Conservation (phyloP, 2,888 invertebrate genomes). For the Aporophyla lueneburgensis region DNA sequence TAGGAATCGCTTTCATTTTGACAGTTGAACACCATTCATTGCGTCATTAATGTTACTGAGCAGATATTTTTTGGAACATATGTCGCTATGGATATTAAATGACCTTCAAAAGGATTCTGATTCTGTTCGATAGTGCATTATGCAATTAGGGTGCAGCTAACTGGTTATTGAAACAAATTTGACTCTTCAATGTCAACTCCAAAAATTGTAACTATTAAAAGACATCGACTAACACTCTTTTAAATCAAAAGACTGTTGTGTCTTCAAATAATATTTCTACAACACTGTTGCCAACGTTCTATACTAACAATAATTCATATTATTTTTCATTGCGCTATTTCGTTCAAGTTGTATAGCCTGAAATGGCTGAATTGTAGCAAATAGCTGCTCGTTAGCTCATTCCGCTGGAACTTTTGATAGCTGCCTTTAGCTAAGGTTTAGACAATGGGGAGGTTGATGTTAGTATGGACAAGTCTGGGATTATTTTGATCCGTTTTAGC, state of each 20-base stretch:
- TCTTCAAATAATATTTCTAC: constrained; percentile 20
- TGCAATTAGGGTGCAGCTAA: too few species aligned
- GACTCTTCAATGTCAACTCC: not conserved
- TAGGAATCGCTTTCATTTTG: too few species aligned
- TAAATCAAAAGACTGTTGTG: not conserved
- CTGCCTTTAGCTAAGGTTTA: constrained; percentile 64
- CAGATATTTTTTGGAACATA: too few species aligned
- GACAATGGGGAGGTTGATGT: constrained; percentile 54
- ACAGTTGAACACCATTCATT: too few species aligned
- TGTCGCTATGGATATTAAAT: too few species aligned
- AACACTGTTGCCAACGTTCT: not conserved
- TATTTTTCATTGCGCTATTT: constrained; percentile 54
- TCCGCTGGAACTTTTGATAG: constrained; percentile 68
- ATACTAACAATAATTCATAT: constrained; percentile 42
- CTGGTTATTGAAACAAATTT: not conserved
- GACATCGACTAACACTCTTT: not conserved
- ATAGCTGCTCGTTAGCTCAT: constrained; percentile 77
- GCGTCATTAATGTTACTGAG: too few species aligned
- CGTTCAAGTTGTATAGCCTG: constrained; percentile 48
- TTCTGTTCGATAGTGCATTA: too few species aligned
- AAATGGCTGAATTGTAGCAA: constrained; percentile 67
- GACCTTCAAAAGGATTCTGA: too few species aligned
- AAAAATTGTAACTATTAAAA: not conserved
- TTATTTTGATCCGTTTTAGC: not conserved
- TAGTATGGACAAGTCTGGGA: constrained; percentile 35